Conservation (phyloP, 2,888 invertebrate species). For the Perdita meconis region DNA sequence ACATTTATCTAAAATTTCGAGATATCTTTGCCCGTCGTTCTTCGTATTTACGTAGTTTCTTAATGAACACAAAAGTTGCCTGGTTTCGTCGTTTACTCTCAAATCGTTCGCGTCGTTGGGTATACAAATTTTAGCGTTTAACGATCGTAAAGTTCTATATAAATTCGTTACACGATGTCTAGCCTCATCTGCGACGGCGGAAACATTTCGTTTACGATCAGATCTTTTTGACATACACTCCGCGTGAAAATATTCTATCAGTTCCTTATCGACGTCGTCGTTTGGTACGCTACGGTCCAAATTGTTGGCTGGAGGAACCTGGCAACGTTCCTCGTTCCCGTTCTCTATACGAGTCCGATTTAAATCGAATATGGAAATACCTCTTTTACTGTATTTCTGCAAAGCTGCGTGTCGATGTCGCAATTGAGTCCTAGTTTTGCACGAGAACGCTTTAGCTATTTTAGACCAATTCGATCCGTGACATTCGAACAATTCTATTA, state of each 20-base stretch:
- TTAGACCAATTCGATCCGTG: constrained; percentile 85
- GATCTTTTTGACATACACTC: constrained; percentile 51
- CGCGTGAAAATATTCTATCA: constrained; percentile 72
- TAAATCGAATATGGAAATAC: constrained; percentile 33
- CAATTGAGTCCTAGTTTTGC: constrained; percentile 86
- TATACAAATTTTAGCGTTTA: constrained; percentile 73
- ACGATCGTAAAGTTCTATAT: constrained; percentile 79
- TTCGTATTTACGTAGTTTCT: constrained; percentile 23
- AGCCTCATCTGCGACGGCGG: constrained; percentile 77
- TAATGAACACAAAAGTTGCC: constrained; percentile 69
- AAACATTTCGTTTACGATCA: constrained; percentile 82
- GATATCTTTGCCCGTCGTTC: constrained; percentile 1
- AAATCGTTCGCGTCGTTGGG: constrained; percentile 64
- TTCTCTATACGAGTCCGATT: constrained; percentile 16
- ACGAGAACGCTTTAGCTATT: constrained; percentile 85
- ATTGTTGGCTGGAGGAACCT: too few relatives aligned
- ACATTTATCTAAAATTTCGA: constrained; percentile 55
- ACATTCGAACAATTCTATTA: constrained; percentile 85
- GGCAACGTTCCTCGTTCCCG: not conserved
- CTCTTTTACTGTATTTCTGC: constrained; percentile 71
- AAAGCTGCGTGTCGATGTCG: constrained; percentile 87
- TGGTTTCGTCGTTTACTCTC: constrained; percentile 68
- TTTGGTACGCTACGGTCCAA: not conserved
- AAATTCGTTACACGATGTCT: constrained; percentile 83
- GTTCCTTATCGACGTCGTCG: constrained; percentile 76